These are phyloP conservation scores for Zaprionus inermis DNA, from an alignment of 1,140 invertebrate genomes.

Conservation along the genomic window DNA sequence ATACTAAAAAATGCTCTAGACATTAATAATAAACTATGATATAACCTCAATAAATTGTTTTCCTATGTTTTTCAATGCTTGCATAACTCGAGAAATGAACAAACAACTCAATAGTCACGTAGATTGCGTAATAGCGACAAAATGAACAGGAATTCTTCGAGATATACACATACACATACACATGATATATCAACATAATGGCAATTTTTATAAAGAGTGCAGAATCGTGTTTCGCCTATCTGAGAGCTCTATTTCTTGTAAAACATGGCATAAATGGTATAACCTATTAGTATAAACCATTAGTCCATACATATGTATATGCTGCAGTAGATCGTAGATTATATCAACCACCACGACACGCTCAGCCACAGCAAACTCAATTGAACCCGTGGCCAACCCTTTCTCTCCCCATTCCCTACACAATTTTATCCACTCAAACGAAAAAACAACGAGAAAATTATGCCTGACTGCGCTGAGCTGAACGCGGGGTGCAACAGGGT, in stretches of 20 bases:
- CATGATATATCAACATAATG: background rate
- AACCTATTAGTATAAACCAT: background rate
- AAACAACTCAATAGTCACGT: background rate
- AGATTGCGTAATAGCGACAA: background rate
- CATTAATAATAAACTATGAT: background rate
- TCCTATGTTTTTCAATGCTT: background rate
- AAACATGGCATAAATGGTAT: background rate
- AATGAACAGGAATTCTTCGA: background rate
- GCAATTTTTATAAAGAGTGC: background rate
- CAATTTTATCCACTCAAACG: conserved; percentile 41
- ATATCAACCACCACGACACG: conserved; percentile 22
- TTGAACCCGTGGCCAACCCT: conserved; percentile 37
- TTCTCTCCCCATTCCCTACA: conserved; percentile 21
- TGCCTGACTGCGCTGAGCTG: conserved; percentile 21
- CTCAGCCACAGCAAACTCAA: conserved; percentile 4
- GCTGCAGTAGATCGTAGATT: conserved; percentile 21
- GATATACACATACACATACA: background rate
- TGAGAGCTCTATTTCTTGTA: background rate
- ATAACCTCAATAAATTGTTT: background rate
- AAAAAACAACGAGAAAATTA: conserved; percentile 34
- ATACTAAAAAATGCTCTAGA: background rate
- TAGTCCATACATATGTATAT: background rate
- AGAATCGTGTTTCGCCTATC: background rate
- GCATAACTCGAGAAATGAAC: background rate
- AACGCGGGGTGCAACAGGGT: conserved; percentile 8